phyloP scores from a whole-genome alignment of 2,113 vertebrate species.

The Phyllopteryx taeniolatus region DNA sequence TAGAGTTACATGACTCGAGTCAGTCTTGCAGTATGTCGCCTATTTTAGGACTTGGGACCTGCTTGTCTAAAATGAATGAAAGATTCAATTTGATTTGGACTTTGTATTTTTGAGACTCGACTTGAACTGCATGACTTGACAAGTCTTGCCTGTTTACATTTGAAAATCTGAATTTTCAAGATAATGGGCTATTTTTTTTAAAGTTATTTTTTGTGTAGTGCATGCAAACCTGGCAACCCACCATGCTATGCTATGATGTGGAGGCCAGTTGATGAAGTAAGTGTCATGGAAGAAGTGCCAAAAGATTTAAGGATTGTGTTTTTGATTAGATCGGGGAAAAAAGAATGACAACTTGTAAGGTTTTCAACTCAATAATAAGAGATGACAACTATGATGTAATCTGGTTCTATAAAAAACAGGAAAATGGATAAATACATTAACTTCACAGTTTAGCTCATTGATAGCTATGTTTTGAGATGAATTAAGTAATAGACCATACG shows the following conservation, averaged over 20 bases:
- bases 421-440: too few relatives aligned
- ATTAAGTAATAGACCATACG: neutral
- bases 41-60: neutral
- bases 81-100: neutral
- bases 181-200: neutral
- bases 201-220: neutral
- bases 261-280: neutral
- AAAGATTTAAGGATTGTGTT: neutral
- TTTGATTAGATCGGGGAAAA: neutral
- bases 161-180: neutral
- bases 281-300: neutral
- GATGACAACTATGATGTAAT: neutral
- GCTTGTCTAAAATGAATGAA: neutral
- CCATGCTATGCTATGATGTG: neutral
- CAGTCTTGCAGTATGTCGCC: neutral
- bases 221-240: too few relatives aligned
- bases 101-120: neutral
- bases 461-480: too few relatives aligned
- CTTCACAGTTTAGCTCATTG: too few relatives aligned
- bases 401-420: too few relatives aligned
- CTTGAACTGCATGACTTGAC: neutral
- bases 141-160: neutral
- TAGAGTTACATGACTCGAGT: neutral
- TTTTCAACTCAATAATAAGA: neutral
- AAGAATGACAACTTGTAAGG: neutral